Conservation (phyloP, 2,888 invertebrate genomes). For the Limnephilus rhombicus region DNA sequence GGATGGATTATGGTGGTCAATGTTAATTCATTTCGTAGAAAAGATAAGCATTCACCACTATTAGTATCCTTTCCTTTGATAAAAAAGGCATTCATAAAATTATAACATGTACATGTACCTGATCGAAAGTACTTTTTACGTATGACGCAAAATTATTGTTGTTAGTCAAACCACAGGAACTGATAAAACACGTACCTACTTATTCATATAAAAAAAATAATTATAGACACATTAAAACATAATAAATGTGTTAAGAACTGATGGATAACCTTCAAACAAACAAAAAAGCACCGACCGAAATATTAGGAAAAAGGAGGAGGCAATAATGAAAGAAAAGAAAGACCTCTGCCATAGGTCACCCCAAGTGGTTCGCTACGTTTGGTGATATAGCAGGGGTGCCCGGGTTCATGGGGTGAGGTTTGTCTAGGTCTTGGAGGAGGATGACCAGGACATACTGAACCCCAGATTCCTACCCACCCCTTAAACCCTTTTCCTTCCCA, state of each 20-base stretch:
- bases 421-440: too few species aligned
- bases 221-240: background rate
- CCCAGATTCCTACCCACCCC: too few species aligned
- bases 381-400: too few species aligned
- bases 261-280: background rate
- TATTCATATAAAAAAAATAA: background rate
- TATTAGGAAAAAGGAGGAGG: background rate
- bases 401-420: too few species aligned
- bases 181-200: background rate
- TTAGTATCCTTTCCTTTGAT: conserved; percentile 33
- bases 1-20: background rate
- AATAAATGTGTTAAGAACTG: background rate
- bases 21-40: background rate
- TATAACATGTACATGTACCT: background rate
- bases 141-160: background rate
- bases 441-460: too few species aligned
- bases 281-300: background rate
- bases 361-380: too few species aligned
- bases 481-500: too few species aligned
- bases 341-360: too few species aligned
- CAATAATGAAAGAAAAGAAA: background rate
- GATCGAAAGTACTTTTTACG: background rate
- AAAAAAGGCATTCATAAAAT: background rate
- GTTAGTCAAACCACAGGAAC: background rate
- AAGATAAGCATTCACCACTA: conserved; percentile 24